Evolutionary conservation across 2,888 invertebrate genomes (phyloP), one percentile per base, ranked within the genome.

Genomic region (Caenorhabditis uteleia): DNA sequence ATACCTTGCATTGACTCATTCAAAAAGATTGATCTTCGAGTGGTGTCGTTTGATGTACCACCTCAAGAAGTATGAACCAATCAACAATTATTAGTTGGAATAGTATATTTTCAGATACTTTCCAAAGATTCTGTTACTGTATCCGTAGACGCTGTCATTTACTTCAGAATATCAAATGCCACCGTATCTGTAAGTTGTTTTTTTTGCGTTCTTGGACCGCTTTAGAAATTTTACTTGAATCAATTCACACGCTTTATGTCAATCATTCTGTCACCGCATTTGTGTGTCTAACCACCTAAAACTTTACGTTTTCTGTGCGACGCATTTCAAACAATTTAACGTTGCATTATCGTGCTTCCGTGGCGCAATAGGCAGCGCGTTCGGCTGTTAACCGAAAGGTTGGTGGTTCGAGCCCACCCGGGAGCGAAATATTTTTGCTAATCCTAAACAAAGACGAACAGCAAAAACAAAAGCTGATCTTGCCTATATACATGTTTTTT

Each of bases 91-190:
- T 26, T 6, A 39, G 14, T 36, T 21, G n/a, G 20, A 40, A 21
- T 31, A 34, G 1, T 18, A 10, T 14, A 7, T 20, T 53, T 67
- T 21, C 85, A 95, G 94, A 93, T 95, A n/a, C 87, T 95, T 75
- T 95, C 95, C 29, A 93, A 93, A 85, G 95, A 95, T 86, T 92
- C 92, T 57, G 95, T 95, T 56, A 95, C 95, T 0, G 95, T 95
- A 3, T 93, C 93, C 2, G 95, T 95, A 40, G 95, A 95, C 84
- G 95, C 95, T 23, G 87, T 87, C 20, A 83, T 85, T 34, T 85
- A 85, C 72, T 85, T 85, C 70, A 74, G 84, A 36, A 93, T 97
- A 33, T 92, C 91, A 80, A 95, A 95, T 85, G 95, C 97, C 14
- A 95, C 94, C 0, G 91, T 95, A 68, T 94, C 94, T 43, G 93